A percentile compares a stretch with the other conserved stretches of the same genome.
phyloP scores from a whole-genome alignment of 2,888 invertebrate genomes.

The Tolmerus cingulatus region DNA sequence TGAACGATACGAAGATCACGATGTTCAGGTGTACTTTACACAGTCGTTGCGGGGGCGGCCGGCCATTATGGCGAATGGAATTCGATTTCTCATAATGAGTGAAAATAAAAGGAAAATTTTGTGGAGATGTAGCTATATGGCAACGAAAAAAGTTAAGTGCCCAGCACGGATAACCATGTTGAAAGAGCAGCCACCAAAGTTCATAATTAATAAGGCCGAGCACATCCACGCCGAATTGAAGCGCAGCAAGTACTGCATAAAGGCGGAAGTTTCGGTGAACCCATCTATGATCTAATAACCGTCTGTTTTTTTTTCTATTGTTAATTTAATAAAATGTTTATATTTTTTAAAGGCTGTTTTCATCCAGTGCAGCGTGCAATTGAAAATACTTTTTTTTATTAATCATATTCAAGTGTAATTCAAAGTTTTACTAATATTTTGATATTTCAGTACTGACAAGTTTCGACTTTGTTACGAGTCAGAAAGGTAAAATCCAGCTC shows the following conservation, averaged over 20 bases:
- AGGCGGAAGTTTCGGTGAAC: slow-evolving; percentile 51
- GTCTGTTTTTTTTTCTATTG: not conserved
- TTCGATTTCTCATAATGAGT: slow-evolving; percentile 63
- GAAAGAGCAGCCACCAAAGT: slow-evolving; percentile 62
- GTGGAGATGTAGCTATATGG: slow-evolving; percentile 64
- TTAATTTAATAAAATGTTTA: not conserved
- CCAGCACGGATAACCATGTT: slow-evolving; percentile 63
- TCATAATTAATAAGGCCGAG: slow-evolving; percentile 61
- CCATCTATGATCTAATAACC: slow-evolving; percentile 38
- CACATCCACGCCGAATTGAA: slow-evolving; percentile 63
- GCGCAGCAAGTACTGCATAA: slow-evolving; percentile 61
- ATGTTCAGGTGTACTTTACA: slow-evolving; percentile 61
- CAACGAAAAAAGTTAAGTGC: slow-evolving; percentile 63
- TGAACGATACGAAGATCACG: slow-evolving; percentile 57
- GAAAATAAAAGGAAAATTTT: slow-evolving; percentile 63
- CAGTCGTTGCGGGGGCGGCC: slow-evolving; percentile 62
- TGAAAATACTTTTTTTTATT: not conserved
- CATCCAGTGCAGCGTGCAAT: not conserved
- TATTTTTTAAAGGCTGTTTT: not conserved
- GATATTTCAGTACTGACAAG: slow-evolving; percentile 28
- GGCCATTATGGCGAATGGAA: slow-evolving; percentile 63
- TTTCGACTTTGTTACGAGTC: slow-evolving; percentile 54
- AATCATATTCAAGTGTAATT: not conserved
- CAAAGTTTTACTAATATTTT: slow-evolving; percentile 17
- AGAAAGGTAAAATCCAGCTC: slow-evolving; percentile 60